Percentiles rank a stretch among this genome's conserved stretches.
phyloP scores from a whole-genome alignment of 2,888 invertebrate genomes.

The Heteromyza rotundicornis region DNA sequence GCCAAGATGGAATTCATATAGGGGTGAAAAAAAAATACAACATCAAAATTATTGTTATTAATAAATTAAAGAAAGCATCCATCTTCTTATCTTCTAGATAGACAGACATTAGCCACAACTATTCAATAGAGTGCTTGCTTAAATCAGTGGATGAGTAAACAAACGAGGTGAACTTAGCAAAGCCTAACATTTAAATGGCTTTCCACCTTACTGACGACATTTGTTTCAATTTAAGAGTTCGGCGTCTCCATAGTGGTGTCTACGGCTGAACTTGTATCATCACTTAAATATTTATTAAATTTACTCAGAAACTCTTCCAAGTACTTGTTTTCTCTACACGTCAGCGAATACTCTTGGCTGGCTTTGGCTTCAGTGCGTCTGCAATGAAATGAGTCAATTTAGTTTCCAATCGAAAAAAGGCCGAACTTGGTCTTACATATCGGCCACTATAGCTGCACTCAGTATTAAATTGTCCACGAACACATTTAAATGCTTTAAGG shows the following conservation, averaged over 20 bases:
- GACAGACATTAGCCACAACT: too few relatives aligned
- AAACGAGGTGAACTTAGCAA: not conserved
- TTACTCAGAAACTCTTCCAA: not conserved
- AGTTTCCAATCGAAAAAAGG: too few relatives aligned
- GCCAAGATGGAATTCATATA: too few relatives aligned
- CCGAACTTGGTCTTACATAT: slow-evolving; percentile 25
- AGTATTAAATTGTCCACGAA: slow-evolving; percentile 27
- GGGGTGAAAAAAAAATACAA: too few relatives aligned
- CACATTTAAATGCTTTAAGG: slow-evolving; percentile 31
- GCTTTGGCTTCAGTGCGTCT: not conserved
- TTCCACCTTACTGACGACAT: not conserved
- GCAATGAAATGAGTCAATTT: too few relatives aligned
- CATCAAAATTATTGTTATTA: too few relatives aligned
- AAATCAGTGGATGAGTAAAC: not conserved
- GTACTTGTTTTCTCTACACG: not conserved
- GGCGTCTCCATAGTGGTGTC: not conserved
- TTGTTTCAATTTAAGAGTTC: not conserved
- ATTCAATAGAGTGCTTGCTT: not conserved
- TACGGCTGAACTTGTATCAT: too few relatives aligned
- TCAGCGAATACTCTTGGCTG: not conserved
- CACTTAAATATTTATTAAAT: not conserved
- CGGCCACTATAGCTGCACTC: slow-evolving; percentile 23
- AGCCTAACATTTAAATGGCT: not conserved
- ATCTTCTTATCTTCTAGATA: too few relatives aligned
- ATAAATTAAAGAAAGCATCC: too few relatives aligned